phyloP scores from a whole-genome alignment of 2,113 vertebrate species.

The Verasper variegatus region DNA sequence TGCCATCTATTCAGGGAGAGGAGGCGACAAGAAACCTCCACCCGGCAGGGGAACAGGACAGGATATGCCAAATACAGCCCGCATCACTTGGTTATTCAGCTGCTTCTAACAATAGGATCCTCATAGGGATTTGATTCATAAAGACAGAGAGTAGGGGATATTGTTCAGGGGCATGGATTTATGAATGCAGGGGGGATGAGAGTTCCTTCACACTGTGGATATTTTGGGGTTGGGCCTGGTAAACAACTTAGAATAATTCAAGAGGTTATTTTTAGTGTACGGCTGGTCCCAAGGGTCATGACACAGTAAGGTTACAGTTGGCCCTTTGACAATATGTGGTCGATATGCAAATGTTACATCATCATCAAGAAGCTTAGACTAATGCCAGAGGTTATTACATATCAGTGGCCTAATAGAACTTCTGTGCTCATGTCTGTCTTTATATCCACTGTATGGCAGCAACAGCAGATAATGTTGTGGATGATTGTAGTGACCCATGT shows the following conservation, averaged over 20 bases:
- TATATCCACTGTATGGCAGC: too few relatives aligned
- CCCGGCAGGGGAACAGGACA: conserved; percentile 46
- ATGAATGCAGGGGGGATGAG: conserved; percentile 5
- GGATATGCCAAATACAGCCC: conserved; percentile 69
- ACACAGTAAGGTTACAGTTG: conserved; percentile 1
- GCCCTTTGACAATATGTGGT: not conserved
- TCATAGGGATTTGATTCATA: conserved; percentile 56
- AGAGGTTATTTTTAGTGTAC: conserved; percentile 25
- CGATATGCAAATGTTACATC: not conserved
- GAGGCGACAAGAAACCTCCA: conserved; percentile 42
- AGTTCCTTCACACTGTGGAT: conserved; percentile 38
- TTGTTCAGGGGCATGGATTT: conserved; percentile 44
- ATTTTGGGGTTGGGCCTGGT: conserved; percentile 44
- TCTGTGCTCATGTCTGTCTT: too few relatives aligned
- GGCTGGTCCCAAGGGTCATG: not conserved
- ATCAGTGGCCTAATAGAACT: not conserved
- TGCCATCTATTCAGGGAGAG: conserved; percentile 62
- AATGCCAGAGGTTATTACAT: not conserved
- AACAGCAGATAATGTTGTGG: too few relatives aligned
- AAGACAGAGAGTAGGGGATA: conserved; percentile 40
- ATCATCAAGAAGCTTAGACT: not conserved
- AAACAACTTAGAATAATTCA: conserved; percentile 40
- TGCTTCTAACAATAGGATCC: conserved; percentile 64
- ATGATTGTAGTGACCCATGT: too few relatives aligned
- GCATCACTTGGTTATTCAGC: conserved; percentile 55